Evolutionary conservation across 2,797 vertebrate genomes (phyloP).

Genomic region (Tinamus major): DNA sequence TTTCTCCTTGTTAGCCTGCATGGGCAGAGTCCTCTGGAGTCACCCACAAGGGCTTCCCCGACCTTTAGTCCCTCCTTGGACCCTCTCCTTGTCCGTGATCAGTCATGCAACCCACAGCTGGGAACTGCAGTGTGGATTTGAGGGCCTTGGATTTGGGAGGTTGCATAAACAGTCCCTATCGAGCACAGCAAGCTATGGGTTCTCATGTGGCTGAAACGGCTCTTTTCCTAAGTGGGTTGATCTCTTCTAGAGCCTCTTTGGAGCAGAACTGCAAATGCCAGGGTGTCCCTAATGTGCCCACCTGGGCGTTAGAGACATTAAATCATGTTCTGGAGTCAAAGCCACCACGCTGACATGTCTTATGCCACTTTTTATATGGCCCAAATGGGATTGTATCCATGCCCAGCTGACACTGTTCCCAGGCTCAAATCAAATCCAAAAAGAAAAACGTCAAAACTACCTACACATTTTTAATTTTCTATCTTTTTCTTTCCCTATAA

Average conservation of each 20-base stretch:
- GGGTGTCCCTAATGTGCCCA: background rate
- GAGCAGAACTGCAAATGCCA: background rate
- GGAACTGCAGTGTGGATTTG: background rate
- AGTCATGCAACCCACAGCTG: background rate
- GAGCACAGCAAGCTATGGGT: background rate
- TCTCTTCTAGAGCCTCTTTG: background rate
- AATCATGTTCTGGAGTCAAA: background rate
- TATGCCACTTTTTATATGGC: background rate
- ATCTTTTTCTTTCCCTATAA: background rate
- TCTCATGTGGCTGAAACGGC: no score
- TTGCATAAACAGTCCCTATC: background rate
- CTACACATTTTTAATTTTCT: accelerated
- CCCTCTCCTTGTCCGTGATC: background rate
- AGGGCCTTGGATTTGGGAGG: background rate
- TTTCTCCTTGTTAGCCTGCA: background rate
- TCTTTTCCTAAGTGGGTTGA: no score
- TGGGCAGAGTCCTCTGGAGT: background rate
- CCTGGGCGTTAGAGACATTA: background rate
- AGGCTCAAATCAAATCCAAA: background rate
- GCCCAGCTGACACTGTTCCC: background rate
- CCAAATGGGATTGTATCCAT: background rate
- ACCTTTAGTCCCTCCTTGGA: background rate
- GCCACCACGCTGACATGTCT: no score
- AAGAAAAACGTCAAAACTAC: accelerated
- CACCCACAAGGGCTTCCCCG: background rate